phyloP scores from a whole-genome alignment of 2,113 vertebrate genomes.

The Aleadryas rufinucha region DNA sequence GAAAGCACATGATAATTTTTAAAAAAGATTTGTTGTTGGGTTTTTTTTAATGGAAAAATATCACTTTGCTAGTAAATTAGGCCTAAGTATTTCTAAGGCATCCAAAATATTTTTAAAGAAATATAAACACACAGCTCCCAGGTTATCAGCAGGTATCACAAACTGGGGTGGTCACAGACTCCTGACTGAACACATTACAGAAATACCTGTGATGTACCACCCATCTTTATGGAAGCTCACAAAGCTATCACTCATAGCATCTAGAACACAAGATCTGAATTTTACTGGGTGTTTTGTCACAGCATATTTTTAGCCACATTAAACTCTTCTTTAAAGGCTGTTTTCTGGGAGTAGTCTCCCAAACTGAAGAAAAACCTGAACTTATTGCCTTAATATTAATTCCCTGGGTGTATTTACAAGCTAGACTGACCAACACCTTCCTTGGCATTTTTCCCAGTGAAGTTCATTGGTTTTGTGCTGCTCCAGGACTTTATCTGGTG shows the following conservation, averaged over 20 bases:
- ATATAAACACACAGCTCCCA: neutral
- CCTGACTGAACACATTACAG: neutral
- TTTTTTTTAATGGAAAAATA: neutral
- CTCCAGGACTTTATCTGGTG: neutral
- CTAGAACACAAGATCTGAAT: neutral
- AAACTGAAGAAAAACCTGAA: neutral
- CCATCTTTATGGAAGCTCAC: neutral
- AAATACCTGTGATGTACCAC: neutral
- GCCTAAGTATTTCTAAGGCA: neutral
- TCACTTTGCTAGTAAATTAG: neutral
- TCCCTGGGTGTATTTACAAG: neutral
- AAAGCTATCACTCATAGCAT: neutral
- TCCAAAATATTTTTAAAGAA: neutral
- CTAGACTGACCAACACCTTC: neutral
- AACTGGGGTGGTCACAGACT: neutral
- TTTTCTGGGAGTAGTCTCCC: neutral
- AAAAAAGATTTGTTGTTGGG: accelerated
- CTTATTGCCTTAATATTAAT: neutral
- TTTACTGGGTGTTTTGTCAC: neutral
- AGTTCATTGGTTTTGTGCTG: neutral
- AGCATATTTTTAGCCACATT: neutral
- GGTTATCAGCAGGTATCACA: neutral
- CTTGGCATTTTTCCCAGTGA: neutral
- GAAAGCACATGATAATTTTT: neutral
- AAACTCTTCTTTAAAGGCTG: neutral